Evolutionary conservation across 2,888 invertebrate species (phyloP).

Genomic region (Auanema sp.): DNA sequence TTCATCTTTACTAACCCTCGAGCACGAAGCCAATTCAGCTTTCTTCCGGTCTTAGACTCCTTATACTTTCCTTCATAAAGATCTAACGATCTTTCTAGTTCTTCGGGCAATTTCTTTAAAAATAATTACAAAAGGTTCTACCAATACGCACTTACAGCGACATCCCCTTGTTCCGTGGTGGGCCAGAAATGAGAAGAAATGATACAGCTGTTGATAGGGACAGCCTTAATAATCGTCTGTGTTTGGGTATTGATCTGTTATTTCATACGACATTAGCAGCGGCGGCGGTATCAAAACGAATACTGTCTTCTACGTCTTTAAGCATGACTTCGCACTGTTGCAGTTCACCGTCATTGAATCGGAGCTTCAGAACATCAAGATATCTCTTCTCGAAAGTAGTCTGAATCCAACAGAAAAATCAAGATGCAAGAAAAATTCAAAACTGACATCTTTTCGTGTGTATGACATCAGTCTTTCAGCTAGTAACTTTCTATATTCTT

Average conservation of each 20-base stretch:
- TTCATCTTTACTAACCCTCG: conserved; percentile 33
- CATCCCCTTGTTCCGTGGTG: conserved; percentile 32
- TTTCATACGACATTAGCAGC: conserved; percentile 8
- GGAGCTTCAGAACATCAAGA: conserved; percentile 85
- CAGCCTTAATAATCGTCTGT: too few species aligned
- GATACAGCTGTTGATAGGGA: conserved; percentile 81
- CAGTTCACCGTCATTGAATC: conserved; percentile 90
- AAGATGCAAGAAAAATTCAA: neutral
- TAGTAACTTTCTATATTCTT: conserved; percentile 89
- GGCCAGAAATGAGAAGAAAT: conserved; percentile 99
- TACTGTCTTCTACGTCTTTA: conserved; percentile 93
- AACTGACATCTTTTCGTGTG: conserved; percentile 48
- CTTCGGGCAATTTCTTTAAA: conserved; percentile 29
- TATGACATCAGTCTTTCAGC: conserved; percentile 79
- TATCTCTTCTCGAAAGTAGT: conserved; percentile 77
- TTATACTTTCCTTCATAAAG: conserved; percentile 32
- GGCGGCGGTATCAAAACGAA: conserved; percentile 24
- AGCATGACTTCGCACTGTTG: conserved; percentile 97
- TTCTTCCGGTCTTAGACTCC: conserved; percentile 31
- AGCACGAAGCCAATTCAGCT: conserved; percentile 40
- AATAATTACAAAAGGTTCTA: too few species aligned
- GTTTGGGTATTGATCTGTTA: too few species aligned
- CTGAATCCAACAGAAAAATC: conserved; percentile 20
- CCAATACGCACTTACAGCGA: conserved; percentile 16
- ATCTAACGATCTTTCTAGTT: conserved; percentile 31